phyloP scores from a whole-genome alignment of 2,797 vertebrate species.

The Yasuhikotakia modesta region DNA sequence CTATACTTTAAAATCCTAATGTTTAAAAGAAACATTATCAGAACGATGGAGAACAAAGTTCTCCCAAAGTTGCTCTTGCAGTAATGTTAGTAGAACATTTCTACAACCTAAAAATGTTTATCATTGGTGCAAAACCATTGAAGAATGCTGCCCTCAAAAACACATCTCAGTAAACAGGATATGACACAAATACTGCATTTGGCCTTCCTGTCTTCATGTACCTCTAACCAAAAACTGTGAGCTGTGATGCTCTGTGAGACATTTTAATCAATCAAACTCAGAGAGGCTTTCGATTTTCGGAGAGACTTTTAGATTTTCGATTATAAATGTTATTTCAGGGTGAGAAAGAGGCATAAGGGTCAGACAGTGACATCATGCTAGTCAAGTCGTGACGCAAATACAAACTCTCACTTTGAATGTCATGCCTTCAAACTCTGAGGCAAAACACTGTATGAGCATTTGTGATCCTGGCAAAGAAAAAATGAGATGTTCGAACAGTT shows the following conservation, averaged over 20 bases:
- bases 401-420: neutral
- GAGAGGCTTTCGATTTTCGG: slow-evolving; percentile 3
- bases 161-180: neutral
- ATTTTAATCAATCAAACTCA: slow-evolving; percentile 7
- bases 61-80: no score
- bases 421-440: neutral
- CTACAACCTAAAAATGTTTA: no score
- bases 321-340: slow-evolving; percentile 1
- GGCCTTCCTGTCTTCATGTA: no score
- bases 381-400: neutral
- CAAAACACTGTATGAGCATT: neutral
- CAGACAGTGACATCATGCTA: slow-evolving; percentile 4
- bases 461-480: neutral
- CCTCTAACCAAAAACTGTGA: no score
- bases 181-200: no score
- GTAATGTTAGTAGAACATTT: no score
- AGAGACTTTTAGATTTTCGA: no score
- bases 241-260: neutral
- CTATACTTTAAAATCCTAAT: no score
- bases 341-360: neutral
- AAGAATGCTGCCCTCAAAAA: no score
- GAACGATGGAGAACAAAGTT: no score
- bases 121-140: no score
- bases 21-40: no score
- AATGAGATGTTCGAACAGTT: neutral